Base-by-base conservation (phyloP, 2,797 vertebrate species). In the Gallinago stenura region DNA sequence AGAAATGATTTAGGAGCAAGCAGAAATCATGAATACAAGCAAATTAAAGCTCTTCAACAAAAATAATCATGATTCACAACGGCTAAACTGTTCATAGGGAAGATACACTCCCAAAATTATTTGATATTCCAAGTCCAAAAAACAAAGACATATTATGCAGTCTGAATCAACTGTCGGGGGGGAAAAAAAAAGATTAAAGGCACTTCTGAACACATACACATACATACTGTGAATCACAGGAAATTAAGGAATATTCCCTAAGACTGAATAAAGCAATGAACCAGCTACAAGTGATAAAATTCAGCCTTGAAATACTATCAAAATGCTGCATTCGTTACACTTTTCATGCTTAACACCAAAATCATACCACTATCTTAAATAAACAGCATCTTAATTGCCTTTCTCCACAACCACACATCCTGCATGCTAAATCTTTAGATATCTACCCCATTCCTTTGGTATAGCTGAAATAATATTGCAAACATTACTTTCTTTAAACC, bases 21-120 rank as follows among this genome's bases (percentile, higher is more conserved):
- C 4, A 89, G 43, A 92, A 84, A 87, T 91, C 66, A 90, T 4
- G 25, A 94, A 89, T 2, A 9, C 26, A 82, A 69, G 22, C 6
- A 87, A 84, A 96, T 79, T 39, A 30, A 57, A 93, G 33, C 31
- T 88, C 28, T 53, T 80, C 64, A 71, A 60, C 50, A 92, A 89
- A 93, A 95, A 57, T 11, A 70, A 33, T 28, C 1, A 1, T n/a
- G 37, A 46, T 92, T 62, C 81, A 81, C 48, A 76, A 68, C 2
- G 3, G 24, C 26, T 76, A 25, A 87, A 50, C 22, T 71, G 68
- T 64, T 80, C 25, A 62, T 3, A 71, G 25, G 41, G 53, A 86
- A 91, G 62, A 75, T 30, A 71, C 5, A 37, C 6, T 87, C 37
- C 56, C 37, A 25, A 90, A 90, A 73, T 89, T 66, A 81, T 78